Evolutionary conservation across 1,140 invertebrate species (phyloP).

Genomic region (Harpegnathos saltator): DNA sequence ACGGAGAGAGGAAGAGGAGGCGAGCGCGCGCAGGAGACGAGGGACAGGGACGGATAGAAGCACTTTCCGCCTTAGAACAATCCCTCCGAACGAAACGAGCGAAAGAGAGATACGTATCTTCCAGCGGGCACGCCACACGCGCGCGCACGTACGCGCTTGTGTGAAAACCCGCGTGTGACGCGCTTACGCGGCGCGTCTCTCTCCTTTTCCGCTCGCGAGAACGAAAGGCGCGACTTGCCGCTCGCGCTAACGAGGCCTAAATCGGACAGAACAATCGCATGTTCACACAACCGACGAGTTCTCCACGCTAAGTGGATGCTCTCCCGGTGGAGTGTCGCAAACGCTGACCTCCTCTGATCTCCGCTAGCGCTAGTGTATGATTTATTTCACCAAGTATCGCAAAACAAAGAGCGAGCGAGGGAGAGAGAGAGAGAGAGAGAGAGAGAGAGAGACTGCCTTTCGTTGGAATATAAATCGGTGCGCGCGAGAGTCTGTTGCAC

Average conservation of each 20-base stretch:
- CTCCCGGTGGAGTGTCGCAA: not conserved
- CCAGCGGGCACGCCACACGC: not conserved
- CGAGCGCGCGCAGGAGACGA: no score
- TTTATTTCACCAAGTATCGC: constrained; percentile 11
- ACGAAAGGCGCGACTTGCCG: constrained; percentile 17
- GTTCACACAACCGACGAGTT: not conserved
- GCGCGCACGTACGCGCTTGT: constrained; percentile 5
- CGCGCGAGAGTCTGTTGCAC: no score
- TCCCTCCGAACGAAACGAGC: not conserved
- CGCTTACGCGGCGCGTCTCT: constrained; percentile 14
- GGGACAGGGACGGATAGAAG: not conserved
- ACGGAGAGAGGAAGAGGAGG: constrained; percentile 3
- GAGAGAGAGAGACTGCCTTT: not conserved
- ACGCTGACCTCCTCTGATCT: not conserved
- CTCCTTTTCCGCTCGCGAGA: constrained; percentile 30
- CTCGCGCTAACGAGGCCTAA: constrained; percentile 41
- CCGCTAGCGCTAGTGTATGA: not conserved
- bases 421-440: not conserved
- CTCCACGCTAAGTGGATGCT: not conserved
- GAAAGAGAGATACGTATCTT: constrained; percentile 47
- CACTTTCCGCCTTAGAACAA: constrained; percentile 36
- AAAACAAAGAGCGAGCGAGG: no score
- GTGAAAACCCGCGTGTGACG: no score
- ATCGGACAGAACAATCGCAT: constrained; percentile 16
- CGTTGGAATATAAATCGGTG: no score